Evolutionary conservation across 2,113 vertebrate species (phyloP).

Genomic region (Rana temporaria): DNA sequence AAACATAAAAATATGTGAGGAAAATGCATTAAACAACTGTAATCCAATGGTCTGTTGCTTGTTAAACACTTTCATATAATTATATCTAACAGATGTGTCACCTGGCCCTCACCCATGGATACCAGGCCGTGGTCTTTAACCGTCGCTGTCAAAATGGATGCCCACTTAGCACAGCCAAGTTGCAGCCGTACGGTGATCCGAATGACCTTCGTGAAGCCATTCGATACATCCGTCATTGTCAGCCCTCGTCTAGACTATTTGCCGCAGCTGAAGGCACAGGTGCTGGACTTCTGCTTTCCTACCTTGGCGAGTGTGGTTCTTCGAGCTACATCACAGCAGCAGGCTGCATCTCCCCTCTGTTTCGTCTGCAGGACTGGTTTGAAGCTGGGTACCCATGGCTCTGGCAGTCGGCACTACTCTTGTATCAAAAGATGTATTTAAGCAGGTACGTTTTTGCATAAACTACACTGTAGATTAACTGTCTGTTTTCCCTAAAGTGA

Average conservation of each 20-base stretch:
- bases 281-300: constrained; percentile 81
- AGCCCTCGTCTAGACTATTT: constrained; percentile 76
- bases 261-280: constrained; percentile 81
- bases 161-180: constrained; percentile 79
- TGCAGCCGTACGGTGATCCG: constrained; percentile 85
- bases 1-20: no score
- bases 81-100: constrained; percentile 74
- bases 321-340: constrained; percentile 82
- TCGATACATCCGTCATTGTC: constrained; percentile 78
- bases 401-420: constrained; percentile 70
- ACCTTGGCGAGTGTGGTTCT: constrained; percentile 82
- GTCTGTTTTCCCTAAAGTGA: no score
- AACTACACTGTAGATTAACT: no score
- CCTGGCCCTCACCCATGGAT: constrained; percentile 74
- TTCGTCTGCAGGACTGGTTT: constrained; percentile 83
- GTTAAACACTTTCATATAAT: neutral
- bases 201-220: constrained; percentile 78
- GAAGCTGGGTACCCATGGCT: constrained; percentile 74
- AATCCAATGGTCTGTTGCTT: no score
- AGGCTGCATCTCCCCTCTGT: constrained; percentile 79
- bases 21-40: no score
- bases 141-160: constrained; percentile 84
- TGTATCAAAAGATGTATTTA: constrained; percentile 80
- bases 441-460: constrained; percentile 70
- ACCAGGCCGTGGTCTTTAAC: constrained; percentile 83